Base-by-base conservation (phyloP, 2,888 invertebrate genomes). In the Epirrita christyi region DNA sequence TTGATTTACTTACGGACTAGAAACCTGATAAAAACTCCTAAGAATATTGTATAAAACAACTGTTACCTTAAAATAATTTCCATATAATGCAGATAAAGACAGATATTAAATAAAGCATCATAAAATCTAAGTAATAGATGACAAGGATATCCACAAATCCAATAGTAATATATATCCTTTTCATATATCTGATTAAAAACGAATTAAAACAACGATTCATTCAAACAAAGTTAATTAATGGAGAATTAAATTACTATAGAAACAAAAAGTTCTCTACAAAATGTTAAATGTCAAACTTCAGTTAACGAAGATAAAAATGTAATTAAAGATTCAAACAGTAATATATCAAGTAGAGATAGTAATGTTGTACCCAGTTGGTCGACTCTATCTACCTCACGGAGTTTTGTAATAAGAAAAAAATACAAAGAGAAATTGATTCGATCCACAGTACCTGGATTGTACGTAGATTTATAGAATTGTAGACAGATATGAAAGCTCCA, bases 1-100 rank as follows among this genome's bases (percentile, higher is more conserved):
- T 84, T 86, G 89, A 85, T 87, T 89, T 89, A 86, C 80, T 88
- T 88, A 86, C 83, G 37, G 45, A 57, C 62, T 62, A 61, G 64
- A 59, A 57, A 59, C 62, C 52, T 62, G 55, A 63, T 61, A 55
- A 43, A 42, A 41, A 52, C 28, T 15, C 49, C 52, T 38, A 29
- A 38, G 27, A 38, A 47, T 38, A 52, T 52, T 51, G 40, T 28
- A 10, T 37, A 51, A 46, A 55, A 32, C 10, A 32, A 9, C 7
- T 9, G 6, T 10, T 4, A 9, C 32, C 32, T 32, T 32, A 32
- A 32, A 32, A 32, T 9, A 32, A 32, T 4, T 9, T 32, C 7
- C 10, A 7, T 32, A 5, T 32, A 10, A 7, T 32, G 32, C 32
- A 32, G 2, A n/a, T n/a, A 21, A 10, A 41, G 15, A 21, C 5